phyloP scores from a whole-genome alignment of 2,113 vertebrate species.

The Boleophthalmus pectinirostris region DNA sequence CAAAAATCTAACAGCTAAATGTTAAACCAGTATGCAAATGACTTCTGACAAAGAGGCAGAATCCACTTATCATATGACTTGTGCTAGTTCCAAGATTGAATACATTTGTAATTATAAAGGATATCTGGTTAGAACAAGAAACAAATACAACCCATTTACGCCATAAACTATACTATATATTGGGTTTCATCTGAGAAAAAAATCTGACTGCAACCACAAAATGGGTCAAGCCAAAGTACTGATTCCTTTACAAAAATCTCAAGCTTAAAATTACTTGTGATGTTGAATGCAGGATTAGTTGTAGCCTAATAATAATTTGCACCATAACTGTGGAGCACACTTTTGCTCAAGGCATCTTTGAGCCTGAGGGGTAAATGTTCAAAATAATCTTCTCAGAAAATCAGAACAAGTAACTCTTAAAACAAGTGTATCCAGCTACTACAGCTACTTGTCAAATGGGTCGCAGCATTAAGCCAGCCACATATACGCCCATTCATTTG shows the following conservation, averaged over 20 bases:
- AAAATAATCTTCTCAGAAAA: slow-evolving; percentile 29
- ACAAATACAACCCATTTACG: neutral
- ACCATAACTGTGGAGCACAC: slow-evolving; percentile 34
- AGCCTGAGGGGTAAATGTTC: slow-evolving; percentile 27
- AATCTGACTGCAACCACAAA: neutral
- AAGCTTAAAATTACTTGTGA: slow-evolving; percentile 41
- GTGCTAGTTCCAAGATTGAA: neutral
- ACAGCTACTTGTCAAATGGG: slow-evolving; percentile 1
- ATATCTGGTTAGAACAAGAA: neutral
- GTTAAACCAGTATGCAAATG: neutral
- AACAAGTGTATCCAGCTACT: slow-evolving; percentile 20
- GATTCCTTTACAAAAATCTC: slow-evolving; percentile 19
- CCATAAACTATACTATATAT: neutral
- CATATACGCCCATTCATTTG: slow-evolving; percentile 47
- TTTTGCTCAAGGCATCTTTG: slow-evolving; percentile 31
- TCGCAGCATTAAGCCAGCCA: slow-evolving; percentile 24
- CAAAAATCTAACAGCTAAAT: neutral
- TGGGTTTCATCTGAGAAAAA: neutral
- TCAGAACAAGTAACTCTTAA: slow-evolving; percentile 19
- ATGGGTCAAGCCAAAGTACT: neutral
- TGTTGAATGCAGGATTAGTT: slow-evolving; percentile 40
- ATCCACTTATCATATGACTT: neutral
- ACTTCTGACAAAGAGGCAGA: neutral
- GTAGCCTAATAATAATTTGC: slow-evolving; percentile 27
- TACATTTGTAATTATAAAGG: neutral